These are phyloP conservation scores for Seriola rivoliana DNA, from an alignment of 2,113 vertebrate species.

Conservation along the genomic window DNA sequence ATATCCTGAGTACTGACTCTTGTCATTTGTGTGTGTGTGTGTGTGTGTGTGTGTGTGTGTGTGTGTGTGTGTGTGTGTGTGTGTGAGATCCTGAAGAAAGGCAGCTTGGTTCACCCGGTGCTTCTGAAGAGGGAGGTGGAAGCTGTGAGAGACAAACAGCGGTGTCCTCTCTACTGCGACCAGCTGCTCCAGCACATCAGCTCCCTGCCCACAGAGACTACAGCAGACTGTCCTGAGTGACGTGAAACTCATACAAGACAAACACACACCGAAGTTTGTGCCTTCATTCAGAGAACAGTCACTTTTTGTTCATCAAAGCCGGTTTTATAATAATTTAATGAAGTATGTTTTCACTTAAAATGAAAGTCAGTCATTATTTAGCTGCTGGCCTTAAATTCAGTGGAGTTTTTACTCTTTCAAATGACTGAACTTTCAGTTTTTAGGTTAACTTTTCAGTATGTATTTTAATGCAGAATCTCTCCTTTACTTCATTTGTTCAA, in stretches of 20 bases:
- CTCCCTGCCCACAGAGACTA: constrained; percentile 28
- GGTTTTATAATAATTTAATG: background rate
- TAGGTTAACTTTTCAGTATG: background rate
- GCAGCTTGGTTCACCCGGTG: constrained; percentile 83
- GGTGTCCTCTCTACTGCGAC: constrained; percentile 84
- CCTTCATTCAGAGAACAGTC: background rate
- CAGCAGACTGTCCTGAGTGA: constrained; percentile 11
- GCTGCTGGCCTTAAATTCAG: background rate
- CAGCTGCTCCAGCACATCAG: constrained; percentile 87
- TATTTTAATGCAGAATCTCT: background rate
- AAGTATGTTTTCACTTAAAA: too few relatives aligned
- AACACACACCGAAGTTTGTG: background rate
- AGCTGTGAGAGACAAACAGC: constrained; percentile 88
- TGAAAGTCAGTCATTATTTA: too few relatives aligned
- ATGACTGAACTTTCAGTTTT: background rate
- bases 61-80: background rate
- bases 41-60: too few relatives aligned
- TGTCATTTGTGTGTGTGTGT: too few relatives aligned
- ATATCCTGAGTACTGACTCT: too few relatives aligned
- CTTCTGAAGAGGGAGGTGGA: constrained; percentile 86
- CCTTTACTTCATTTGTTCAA: background rate
- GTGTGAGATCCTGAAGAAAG: constrained; percentile 88
- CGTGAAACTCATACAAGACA: background rate
- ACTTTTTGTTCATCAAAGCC: background rate
- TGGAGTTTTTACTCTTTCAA: background rate